A percentile compares a stretch with the other conserved stretches of the same genome.
Conservation (phyloP, 2,113 vertebrate species). For the Podarcis raffonei region DNA sequence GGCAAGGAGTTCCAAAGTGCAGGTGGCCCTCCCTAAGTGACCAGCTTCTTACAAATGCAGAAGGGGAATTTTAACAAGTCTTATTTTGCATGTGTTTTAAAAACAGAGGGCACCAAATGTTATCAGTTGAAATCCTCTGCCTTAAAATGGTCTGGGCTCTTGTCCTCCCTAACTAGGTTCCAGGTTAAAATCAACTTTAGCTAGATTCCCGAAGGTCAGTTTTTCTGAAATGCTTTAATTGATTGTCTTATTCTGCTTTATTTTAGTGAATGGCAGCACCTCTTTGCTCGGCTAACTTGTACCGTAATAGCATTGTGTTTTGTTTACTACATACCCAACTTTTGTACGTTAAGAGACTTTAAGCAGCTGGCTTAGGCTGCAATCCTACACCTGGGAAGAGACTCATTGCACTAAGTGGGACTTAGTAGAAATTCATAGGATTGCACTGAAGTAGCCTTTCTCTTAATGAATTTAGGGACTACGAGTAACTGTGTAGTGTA, state of each 20-base stretch:
- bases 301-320: background rate
- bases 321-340: background rate
- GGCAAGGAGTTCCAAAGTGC: too few relatives aligned
- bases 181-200: background rate
- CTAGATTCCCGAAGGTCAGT: background rate
- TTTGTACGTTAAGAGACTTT: background rate
- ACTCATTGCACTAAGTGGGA: background rate
- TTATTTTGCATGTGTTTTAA: slow-evolving; percentile 18
- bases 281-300: background rate
- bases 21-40: too few relatives aligned
- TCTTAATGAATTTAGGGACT: background rate
- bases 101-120: background rate
- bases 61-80: background rate
- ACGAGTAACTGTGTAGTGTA: background rate
- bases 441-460: background rate
- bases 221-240: background rate
- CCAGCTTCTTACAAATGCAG: too few relatives aligned
- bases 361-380: background rate
- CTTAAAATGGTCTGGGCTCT: background rate
- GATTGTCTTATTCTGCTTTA: background rate
- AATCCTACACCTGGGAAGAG: background rate
- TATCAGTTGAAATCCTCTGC: background rate
- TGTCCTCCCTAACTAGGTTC: background rate
- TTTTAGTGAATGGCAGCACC: background rate
- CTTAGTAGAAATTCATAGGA: background rate